phyloP scores from a whole-genome alignment of 2,888 invertebrate genomes.

The Dysmachus trigonus region DNA sequence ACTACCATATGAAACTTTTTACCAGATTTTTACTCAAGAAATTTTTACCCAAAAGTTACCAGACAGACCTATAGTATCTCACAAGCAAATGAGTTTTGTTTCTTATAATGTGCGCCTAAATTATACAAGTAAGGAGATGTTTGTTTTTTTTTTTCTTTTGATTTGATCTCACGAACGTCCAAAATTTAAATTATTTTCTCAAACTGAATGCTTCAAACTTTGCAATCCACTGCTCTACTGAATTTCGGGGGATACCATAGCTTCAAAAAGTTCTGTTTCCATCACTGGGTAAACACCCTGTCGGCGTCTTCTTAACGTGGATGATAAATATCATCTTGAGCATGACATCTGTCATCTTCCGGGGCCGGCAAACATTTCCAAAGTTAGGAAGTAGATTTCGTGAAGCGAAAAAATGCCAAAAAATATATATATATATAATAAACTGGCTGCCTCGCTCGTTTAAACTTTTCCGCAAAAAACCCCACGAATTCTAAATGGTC shows the following conservation, averaged over 20 bases:
- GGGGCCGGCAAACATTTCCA: not conserved
- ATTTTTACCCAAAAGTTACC: no score
- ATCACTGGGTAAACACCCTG: not conserved
- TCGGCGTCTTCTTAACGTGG: not conserved
- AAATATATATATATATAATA: not conserved
- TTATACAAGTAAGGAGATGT: not conserved
- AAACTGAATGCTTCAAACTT: not conserved
- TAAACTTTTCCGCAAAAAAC: not conserved
- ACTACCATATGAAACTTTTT: no score
- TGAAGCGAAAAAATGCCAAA: not conserved
- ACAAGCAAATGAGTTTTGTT: not conserved
- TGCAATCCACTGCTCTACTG: not conserved
- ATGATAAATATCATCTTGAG: not conserved
- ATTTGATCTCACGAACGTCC: not conserved
- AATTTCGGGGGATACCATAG: not conserved
- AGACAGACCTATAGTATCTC: no score
- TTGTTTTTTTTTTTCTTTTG: not conserved
- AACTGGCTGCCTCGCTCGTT: not conserved
- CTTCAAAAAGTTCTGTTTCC: not conserved
- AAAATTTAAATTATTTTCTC: not conserved
- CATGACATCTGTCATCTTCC: not conserved
- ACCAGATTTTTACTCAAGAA: no score
- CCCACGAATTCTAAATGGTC: not conserved
- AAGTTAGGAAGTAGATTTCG: not conserved
- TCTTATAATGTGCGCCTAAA: not conserved